Percentiles rank a stretch among this genome's conserved stretches.
phyloP scores from a whole-genome alignment of 2,113 vertebrate species.

The Colius striatus region DNA sequence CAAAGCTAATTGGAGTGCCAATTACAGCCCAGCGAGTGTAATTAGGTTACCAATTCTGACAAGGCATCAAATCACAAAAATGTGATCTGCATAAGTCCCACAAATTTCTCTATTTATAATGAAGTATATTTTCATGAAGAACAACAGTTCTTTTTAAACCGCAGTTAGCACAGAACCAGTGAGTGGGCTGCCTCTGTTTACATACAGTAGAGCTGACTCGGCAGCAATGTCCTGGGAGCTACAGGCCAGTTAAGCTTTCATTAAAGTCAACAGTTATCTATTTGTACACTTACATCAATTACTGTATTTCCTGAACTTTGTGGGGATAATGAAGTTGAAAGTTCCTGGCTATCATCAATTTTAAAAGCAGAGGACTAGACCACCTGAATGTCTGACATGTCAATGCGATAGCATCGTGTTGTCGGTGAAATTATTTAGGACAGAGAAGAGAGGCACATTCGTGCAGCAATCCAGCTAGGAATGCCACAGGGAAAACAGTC shows the following conservation, averaged over 20 bases:
- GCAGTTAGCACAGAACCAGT: background rate
- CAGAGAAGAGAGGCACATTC: background rate
- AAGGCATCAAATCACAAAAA: constrained; percentile 34
- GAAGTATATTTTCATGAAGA: constrained; percentile 22
- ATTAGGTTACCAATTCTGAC: constrained; percentile 53
- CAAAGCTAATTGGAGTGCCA: constrained; percentile 61
- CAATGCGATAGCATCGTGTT: background rate
- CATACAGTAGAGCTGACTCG: background rate
- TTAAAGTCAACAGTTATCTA: background rate
- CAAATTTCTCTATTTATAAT: constrained; percentile 3
- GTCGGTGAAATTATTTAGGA: background rate
- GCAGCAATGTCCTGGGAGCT: constrained; percentile 16
- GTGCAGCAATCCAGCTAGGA: background rate
- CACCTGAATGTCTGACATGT: background rate
- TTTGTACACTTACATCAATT: background rate
- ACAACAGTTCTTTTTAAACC: background rate
- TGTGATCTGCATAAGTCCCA: constrained; percentile 1
- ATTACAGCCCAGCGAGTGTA: constrained; percentile 27
- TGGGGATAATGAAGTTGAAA: background rate
- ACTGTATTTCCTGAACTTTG: background rate
- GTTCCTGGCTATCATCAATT: background rate
- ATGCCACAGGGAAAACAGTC: background rate
- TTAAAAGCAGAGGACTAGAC: background rate
- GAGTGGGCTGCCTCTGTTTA: background rate
- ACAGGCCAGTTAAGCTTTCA: background rate